Base-by-base conservation (phyloP, 2,888 invertebrate genomes). In the Sipha maydis region DNA sequence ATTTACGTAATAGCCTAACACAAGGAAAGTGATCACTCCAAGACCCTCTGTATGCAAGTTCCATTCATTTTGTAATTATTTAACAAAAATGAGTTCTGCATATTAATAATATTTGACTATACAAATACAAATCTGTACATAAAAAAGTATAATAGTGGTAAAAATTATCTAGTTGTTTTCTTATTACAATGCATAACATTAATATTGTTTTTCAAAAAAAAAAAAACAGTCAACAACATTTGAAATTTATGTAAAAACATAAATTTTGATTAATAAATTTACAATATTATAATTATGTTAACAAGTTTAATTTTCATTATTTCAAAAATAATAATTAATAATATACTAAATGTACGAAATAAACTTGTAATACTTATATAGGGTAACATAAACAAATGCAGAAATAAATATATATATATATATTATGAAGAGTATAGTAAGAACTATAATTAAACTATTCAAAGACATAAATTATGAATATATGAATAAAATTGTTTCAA, bases 231-330 rank as follows among this genome's bases (percentile, higher is more conserved):
- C 75, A 88, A 88, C 82, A 88, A 88, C 80, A 28, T 80, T 61
- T 82, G 82, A 76, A 88, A 88, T 86, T 61, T 48, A 82, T 88
- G 82, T 88, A 67, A 71, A 48, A 78, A 88, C 88, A 88, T 75
- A 82, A 61, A 88, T 88, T 78, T 75, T 67, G 38, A 41, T 48
- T 25, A 88, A 88, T 82, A 82, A 80, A 88, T 75, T 61, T 82
- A 82, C 82, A 88, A 82, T 86, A 86, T 73, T 38, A 84, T 80
- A 80, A 56, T 80, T 67, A 88, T 80, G 48, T 88, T 67, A 88
- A 88, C 88, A 82, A 88, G 17, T 82, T 82, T 73, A 80, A 82
- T 80, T 82, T 75, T 31, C 61, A 8, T 41, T 41, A 71, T 82
- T 61, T 21, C 17, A 41, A 61, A 71, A 38, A 82, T 67, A 67